Conservation (phyloP, 2,797 vertebrate species). For the Hypotaenidia okinawae region DNA sequence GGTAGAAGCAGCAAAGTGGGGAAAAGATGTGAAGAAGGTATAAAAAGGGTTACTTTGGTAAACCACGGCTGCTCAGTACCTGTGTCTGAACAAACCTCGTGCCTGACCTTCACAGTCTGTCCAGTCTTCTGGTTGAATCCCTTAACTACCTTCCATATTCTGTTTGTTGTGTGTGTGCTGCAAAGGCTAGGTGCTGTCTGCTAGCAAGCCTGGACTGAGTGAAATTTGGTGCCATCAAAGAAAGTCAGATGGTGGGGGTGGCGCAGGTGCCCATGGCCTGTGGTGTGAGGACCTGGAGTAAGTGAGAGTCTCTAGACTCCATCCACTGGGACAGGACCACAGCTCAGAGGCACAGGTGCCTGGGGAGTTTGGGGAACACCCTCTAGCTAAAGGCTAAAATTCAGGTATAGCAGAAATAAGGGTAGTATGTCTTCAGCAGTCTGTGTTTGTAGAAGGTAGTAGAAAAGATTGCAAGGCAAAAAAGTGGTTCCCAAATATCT, state of each 20-base stretch:
- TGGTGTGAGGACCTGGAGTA: not conserved
- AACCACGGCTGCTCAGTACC: not conserved
- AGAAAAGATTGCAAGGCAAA: not conserved
- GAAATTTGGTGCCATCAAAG: not conserved
- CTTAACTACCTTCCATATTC: not conserved
- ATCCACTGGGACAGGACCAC: not conserved
- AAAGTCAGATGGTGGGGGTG: not conserved
- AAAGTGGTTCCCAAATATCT: not conserved
- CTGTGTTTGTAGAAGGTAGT: not conserved
- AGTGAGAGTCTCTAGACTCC: not conserved
- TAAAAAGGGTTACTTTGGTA: not conserved
- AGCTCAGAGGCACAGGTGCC: rapidly evolving
- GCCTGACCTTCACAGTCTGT: not conserved
- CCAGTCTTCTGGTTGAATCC: not conserved
- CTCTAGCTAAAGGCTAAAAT: not conserved
- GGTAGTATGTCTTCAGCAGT: not conserved
- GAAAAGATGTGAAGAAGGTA: not conserved
- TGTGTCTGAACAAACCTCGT: rapidly evolving
- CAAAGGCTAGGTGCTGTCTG: not conserved
- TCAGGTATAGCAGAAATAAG: not conserved
- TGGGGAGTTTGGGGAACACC: rapidly evolving
- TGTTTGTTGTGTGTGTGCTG: not conserved
- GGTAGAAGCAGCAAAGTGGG: not conserved
- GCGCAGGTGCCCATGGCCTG: not conserved
- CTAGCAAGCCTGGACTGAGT: not conserved